A percentile compares a stretch with the other conserved stretches of the same genome.
Evolutionary conservation across 2,797 vertebrate species (phyloP).

Genomic region (Macrochelys suwanniensis): DNA sequence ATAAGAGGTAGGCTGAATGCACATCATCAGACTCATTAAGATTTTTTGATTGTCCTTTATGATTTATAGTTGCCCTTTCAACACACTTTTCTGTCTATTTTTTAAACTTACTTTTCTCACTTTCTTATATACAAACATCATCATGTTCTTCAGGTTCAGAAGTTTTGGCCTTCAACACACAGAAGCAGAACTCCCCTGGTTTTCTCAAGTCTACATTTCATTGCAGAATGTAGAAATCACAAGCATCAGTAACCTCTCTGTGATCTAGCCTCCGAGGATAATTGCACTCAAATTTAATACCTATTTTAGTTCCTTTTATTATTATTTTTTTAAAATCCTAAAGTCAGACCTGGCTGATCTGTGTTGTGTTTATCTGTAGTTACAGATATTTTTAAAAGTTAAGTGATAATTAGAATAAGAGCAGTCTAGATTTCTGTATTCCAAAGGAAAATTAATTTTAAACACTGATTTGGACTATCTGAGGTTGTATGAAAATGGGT

Average conservation of each 20-base stretch:
- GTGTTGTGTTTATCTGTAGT: not conserved
- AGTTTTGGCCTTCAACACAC: not conserved
- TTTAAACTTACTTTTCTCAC: not conserved
- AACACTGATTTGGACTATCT: not conserved
- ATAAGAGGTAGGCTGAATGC: not conserved
- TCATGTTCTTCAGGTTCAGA: not conserved
- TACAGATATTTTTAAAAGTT: not conserved
- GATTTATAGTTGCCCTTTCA: not conserved
- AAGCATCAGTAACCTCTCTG: not conserved
- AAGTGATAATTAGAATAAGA: not conserved
- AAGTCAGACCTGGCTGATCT: not conserved
- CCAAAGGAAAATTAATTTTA: constrained; percentile 9
- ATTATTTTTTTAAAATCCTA: not conserved
- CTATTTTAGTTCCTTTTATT: not conserved
- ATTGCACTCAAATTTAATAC: not conserved
- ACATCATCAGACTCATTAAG: not conserved
- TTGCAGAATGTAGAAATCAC: not conserved
- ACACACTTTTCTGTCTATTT: not conserved
- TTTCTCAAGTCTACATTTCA: not conserved
- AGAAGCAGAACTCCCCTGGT: not conserved
- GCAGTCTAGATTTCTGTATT: not conserved
- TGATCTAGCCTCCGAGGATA: constrained; percentile 1
- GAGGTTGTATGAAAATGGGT: not conserved
- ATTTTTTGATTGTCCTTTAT: not conserved
- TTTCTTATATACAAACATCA: not conserved